These are phyloP conservation scores for western clawed frog (Xenopus tropicalis) DNA, from an alignment of 2,113 vertebrate genomes.

Conservation along the genomic window DNA sequence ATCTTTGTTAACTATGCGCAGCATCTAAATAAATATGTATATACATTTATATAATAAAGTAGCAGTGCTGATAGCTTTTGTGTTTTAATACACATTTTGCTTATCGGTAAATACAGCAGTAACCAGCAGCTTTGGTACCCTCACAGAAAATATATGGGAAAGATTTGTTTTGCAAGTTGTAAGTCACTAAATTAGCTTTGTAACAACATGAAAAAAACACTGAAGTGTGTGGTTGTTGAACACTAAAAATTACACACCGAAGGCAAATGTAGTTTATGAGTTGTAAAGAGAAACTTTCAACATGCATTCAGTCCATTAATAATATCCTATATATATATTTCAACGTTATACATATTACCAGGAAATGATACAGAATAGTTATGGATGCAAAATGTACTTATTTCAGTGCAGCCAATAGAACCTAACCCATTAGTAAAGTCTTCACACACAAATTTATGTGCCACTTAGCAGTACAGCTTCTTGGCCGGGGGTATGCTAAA, in stretches of 20 bases:
- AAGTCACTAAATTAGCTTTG: too few relatives aligned
- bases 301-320: constrained; percentile 39
- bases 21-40: too few relatives aligned
- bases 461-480: constrained; percentile 41
- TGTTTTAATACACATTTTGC: too few relatives aligned
- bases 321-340: constrained; percentile 37
- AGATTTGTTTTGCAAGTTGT: too few relatives aligned
- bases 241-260: constrained; percentile 5
- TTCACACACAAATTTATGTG: constrained; percentile 53
- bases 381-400: constrained; percentile 47
- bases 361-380: constrained; percentile 45
- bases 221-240: neutral
- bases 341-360: constrained; percentile 46
- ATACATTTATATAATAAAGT: too few relatives aligned
- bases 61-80: too few relatives aligned
- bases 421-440: constrained; percentile 53
- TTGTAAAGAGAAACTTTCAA: constrained; percentile 22
- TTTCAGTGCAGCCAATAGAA: constrained; percentile 50
- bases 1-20: too few relatives aligned
- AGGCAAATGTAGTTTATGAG: constrained; percentile 9
- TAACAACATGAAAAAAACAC: too few relatives aligned
- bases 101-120: too few relatives aligned
- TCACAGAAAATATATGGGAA: too few relatives aligned
- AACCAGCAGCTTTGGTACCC: too few relatives aligned
- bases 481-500: constrained; percentile 43